These are phyloP conservation scores for Cydia strobilella DNA, from an alignment of 1,140 invertebrate genomes.

Conservation along the genomic window DNA sequence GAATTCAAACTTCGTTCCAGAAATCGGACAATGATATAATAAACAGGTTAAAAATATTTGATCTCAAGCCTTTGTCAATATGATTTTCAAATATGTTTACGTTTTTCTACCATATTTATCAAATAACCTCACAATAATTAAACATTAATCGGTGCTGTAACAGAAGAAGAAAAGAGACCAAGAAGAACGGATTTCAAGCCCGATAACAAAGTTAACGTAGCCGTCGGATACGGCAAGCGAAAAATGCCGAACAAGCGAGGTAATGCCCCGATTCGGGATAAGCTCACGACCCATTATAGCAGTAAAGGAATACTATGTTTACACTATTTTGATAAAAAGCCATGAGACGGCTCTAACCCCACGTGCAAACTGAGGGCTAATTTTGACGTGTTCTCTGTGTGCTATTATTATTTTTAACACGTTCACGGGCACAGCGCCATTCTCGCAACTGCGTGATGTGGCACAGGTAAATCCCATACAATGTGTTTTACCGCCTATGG, in stretches of 20 bases:
- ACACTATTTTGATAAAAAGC: neutral
- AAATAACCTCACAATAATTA: conserved; percentile 30
- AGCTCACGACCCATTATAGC: neutral
- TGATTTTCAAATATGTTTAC: neutral
- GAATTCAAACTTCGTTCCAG: too few species aligned
- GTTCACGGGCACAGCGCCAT: too few species aligned
- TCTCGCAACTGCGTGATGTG: too few species aligned
- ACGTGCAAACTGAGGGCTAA: neutral
- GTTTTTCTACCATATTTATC: neutral
- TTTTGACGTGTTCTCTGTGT: neutral
- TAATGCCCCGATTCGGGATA: neutral
- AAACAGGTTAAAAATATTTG: too few species aligned
- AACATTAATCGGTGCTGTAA: conserved; percentile 44
- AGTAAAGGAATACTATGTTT: neutral
- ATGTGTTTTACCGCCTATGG: too few species aligned
- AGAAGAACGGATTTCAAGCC: conserved; percentile 62
- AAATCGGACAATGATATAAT: too few species aligned
- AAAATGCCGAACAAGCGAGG: conserved; percentile 27
- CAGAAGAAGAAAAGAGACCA: conserved; percentile 68
- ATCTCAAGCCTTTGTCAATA: neutral
- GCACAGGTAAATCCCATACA: too few species aligned
- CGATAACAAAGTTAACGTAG: conserved; percentile 53
- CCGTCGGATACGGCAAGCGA: conserved; percentile 69
- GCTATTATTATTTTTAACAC: too few species aligned
- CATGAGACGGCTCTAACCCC: conserved; percentile 3